A percentile compares a stretch with the other conserved stretches of the same genome.
Evolutionary conservation across 2,888 invertebrate species (phyloP).

Genomic region (Trichogramma evanescens): DNA sequence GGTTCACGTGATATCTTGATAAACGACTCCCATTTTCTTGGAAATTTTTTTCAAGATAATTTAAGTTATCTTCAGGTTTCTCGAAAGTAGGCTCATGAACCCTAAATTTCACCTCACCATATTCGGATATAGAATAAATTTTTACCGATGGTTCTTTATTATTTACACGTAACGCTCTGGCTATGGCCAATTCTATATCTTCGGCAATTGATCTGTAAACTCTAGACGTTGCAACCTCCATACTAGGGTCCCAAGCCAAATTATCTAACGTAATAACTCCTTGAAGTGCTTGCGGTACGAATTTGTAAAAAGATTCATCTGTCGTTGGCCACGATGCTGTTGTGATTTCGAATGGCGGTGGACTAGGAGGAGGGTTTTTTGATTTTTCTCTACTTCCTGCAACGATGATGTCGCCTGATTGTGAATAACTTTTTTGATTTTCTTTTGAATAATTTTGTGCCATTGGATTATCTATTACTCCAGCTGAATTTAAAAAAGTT

Average conservation of each 20-base stretch:
- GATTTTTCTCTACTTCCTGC: conserved; percentile 45
- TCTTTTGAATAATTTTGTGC: conserved; percentile 50
- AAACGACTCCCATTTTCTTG: conserved; percentile 32
- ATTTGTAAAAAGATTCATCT: conserved; percentile 35
- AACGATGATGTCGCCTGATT: conserved; percentile 54
- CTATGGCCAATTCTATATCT: conserved; percentile 57
- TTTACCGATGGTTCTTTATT: conserved; percentile 31
- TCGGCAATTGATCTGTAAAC: conserved; percentile 57
- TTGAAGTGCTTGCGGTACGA: conserved; percentile 65
- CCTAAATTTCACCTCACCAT: conserved; percentile 39
- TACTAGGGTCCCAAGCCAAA: conserved; percentile 55
- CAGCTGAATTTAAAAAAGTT: conserved; percentile 50
- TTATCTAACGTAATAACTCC: conserved; percentile 63
- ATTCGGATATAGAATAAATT: conserved; percentile 36
- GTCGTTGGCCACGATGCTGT: conserved; percentile 42
- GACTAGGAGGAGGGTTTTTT: conserved; percentile 42
- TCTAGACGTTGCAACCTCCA: conserved; percentile 56
- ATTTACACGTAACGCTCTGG: conserved; percentile 40
- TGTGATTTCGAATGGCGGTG: conserved; percentile 39
- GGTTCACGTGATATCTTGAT: conserved; percentile 36
- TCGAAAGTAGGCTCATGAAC: conserved; percentile 35
- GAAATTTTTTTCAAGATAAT: conserved; percentile 34
- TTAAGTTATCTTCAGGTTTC: conserved; percentile 32
- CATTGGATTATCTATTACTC: conserved; percentile 52
- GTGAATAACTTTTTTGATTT: conserved; percentile 49